Evolutionary conservation across 2,797 vertebrate species (phyloP), one percentile per base, ranked within the genome.

Genomic region (Zalophus californianus): DNA sequence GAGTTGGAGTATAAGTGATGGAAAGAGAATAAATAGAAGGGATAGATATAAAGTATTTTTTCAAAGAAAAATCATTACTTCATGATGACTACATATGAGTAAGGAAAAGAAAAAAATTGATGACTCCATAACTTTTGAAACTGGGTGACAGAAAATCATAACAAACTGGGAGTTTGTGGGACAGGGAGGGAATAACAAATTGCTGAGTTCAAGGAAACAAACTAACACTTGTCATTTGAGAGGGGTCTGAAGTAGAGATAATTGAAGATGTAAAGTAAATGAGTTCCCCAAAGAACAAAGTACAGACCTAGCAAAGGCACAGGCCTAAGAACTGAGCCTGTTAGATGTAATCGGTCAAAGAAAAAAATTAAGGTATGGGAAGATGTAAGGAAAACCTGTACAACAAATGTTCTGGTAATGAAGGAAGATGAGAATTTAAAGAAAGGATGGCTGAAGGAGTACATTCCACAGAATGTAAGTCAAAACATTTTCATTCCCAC

Each of bases 61-160:
- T 95, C 64, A 75, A 50, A 79, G 62, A 93, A 62, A 88, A 48
- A 48, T 77, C 50, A 89, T 18, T 80, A 64, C 7, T 62, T 93
- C 20, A 27, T 75, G 50, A 91, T 44, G 50, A 50, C 5, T 64
- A 7, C 0, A 66, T 52, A 44, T 6, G 7, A 88, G 21, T 11
- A 95, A 78, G 18, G 16, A 68, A 89, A 83, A 90, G 58, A 25
- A 18, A 35, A 86, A 32, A 58, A 60, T 0, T 25, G 5, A 35
- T 70, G 44, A 52, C 48, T 56, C 77, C n/a, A 54, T 50, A 82
- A 77, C 38, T 87, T 90, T 86, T 91, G 38, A 93, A 95, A 90
- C 32, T 62, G 21, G 7, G 7, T 90, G 18, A 60, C 48, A 80
- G n/a, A 86, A 93, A 80, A 85, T 62, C n/a, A 10, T 75, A 91